Evolutionary conservation across 2,113 vertebrate genomes (phyloP).

Genomic region (Callocephalon fimbriatum): DNA sequence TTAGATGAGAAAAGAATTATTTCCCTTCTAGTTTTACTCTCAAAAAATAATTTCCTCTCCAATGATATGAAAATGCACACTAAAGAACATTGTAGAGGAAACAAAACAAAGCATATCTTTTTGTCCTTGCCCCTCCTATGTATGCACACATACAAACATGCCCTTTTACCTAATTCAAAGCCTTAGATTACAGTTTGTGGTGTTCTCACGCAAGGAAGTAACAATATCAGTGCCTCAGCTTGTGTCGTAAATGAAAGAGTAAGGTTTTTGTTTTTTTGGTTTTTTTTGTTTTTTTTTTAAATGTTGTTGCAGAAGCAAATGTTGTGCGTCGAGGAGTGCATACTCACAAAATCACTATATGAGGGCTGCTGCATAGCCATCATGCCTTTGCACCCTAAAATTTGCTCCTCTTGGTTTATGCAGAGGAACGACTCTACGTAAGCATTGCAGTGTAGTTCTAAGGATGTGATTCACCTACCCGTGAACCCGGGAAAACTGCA

Average conservation of each 20-base stretch:
- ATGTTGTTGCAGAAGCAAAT: not conserved
- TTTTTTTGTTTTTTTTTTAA: not conserved
- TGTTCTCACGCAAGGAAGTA: not conserved
- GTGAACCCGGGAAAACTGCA: conserved; percentile 43
- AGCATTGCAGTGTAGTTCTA: not conserved
- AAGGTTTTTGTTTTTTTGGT: not conserved
- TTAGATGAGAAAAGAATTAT: not conserved
- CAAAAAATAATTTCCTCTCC: not conserved
- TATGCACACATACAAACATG: fast-evolving
- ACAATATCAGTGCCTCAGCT: not conserved
- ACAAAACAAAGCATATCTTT: not conserved
- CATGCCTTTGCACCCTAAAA: not conserved
- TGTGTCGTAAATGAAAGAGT: not conserved
- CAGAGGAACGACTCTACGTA: not conserved
- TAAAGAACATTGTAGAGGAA: not conserved
- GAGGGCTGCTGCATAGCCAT: not conserved
- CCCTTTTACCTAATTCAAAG: not conserved
- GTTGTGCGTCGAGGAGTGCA: not conserved
- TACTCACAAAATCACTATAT: not conserved
- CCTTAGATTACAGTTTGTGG: not conserved
- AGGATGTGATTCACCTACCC: conserved; percentile 31
- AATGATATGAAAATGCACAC: not conserved
- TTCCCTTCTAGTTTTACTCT: not conserved
- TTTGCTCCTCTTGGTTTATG: not conserved
- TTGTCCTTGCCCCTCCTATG: not conserved